phyloP scores from a whole-genome alignment of 2,113 vertebrate species.

The Amblyornis subalaris region DNA sequence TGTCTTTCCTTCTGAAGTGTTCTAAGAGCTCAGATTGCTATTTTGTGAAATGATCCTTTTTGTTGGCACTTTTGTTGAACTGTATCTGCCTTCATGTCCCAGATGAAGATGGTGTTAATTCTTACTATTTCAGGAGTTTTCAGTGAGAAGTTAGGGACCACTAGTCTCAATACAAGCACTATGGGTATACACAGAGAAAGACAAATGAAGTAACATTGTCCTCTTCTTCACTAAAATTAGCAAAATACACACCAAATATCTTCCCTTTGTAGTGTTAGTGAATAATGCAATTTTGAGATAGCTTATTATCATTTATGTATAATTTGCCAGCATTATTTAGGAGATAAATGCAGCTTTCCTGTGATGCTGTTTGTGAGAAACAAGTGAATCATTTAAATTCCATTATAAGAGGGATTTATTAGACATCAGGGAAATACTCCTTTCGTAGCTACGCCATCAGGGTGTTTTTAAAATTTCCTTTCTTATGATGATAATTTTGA shows the following conservation, averaged over 20 bases:
- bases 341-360: background rate
- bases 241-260: background rate
- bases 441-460: background rate
- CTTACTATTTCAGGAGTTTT: background rate
- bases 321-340: background rate
- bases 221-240: background rate
- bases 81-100: background rate
- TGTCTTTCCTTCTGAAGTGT: background rate
- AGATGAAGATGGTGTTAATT: background rate
- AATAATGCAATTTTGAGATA: background rate
- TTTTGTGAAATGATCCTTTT: background rate
- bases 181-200: background rate
- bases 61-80: background rate
- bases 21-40: background rate
- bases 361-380: background rate
- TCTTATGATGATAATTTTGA: background rate
- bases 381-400: background rate
- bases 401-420: background rate
- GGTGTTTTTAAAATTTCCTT: background rate
- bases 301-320: background rate
- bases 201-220: background rate
- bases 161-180: background rate
- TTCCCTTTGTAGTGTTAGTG: background rate
- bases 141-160: background rate
- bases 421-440: background rate